phyloP scores from a whole-genome alignment of 2,888 invertebrate species.

The Coelinius sp. region DNA sequence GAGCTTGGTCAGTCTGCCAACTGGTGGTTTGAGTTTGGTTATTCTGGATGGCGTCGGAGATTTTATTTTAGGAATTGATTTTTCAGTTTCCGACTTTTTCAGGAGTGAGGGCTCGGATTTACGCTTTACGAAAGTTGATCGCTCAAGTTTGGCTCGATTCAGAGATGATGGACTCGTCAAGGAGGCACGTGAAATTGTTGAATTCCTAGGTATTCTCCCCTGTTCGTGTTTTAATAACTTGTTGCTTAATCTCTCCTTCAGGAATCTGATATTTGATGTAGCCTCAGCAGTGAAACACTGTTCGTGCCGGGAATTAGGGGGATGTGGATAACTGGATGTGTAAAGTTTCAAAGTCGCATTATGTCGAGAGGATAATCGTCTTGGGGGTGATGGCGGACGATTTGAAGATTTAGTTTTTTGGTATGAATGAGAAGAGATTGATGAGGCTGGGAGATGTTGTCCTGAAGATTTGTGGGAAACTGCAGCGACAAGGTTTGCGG shows the following conservation, averaged over 20 bases:
- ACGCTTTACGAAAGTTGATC: conserved; percentile 47
- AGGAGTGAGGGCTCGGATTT: conserved; percentile 51
- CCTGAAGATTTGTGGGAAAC: conserved; percentile 34
- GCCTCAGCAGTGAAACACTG: conserved; percentile 72
- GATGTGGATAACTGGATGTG: conserved; percentile 69
- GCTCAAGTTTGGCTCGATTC: conserved; percentile 39
- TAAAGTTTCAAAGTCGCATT: conserved; percentile 80
- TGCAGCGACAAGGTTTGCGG: conserved; percentile 8
- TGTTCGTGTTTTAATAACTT: conserved; percentile 71
- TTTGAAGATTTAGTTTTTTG: conserved; percentile 51
- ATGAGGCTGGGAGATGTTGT: conserved; percentile 29
- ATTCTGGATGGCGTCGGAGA: conserved; percentile 34
- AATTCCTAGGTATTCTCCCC: conserved; percentile 45
- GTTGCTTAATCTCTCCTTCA: conserved; percentile 76
- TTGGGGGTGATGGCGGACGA: conserved; percentile 81
- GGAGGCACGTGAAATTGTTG: conserved; percentile 45
- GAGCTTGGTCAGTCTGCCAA: conserved; percentile 41
- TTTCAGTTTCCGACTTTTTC: conserved; percentile 35
- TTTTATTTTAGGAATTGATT: conserved; percentile 46
- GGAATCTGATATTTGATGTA: conserved; percentile 74
- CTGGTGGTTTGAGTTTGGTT: conserved; percentile 47
- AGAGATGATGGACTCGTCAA: conserved; percentile 51
- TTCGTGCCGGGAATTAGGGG: conserved; percentile 70
- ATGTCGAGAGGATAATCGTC: conserved; percentile 82
- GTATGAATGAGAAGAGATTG: background rate